phyloP scores from a whole-genome alignment of 2,888 invertebrate species.

The Drosophila aldrichi region DNA sequence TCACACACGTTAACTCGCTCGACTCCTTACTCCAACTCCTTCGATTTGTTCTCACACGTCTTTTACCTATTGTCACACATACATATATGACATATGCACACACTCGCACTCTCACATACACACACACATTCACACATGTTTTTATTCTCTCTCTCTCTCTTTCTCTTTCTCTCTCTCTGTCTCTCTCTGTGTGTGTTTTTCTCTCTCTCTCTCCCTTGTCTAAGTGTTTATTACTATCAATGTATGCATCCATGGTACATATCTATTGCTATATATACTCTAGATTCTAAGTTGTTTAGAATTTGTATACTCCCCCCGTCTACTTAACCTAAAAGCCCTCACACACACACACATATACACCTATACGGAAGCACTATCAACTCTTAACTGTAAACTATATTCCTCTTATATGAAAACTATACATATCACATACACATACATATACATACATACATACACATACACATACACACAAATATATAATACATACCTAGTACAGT shows the following conservation, averaged over 20 bases:
- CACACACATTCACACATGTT: conserved; percentile 6
- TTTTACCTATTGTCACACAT: conserved; percentile 26
- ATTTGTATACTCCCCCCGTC: conserved; percentile 16
- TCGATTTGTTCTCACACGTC: conserved; percentile 30
- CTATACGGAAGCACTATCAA: conserved; percentile 25
- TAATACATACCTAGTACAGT: conserved; percentile 35
- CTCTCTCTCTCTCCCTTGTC: conserved; percentile 10
- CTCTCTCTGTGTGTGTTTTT: conserved; percentile 15
- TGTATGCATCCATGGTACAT: conserved; percentile 45
- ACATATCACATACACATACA: conserved; percentile 24
- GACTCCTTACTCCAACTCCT: conserved; percentile 19
- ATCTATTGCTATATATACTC: conserved; percentile 31
- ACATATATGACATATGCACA: not conserved
- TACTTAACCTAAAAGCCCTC: not conserved
- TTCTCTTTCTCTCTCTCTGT: conserved; percentile 8
- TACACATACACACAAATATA: conserved; percentile 24
- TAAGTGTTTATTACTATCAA: conserved; percentile 47
- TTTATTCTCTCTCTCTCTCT: conserved; percentile 10
- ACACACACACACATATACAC: not conserved
- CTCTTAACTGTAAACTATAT: conserved; percentile 53
- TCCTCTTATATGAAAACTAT: conserved; percentile 32
- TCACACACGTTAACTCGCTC: conserved; percentile 6
- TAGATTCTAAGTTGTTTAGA: conserved; percentile 64
- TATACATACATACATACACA: not conserved
- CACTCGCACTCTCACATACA: conserved; percentile 11